Evolutionary conservation across 2,113 vertebrate genomes (phyloP), one percentile per base, ranked within the genome.

Genomic region (Myotis yumanensis): DNA sequence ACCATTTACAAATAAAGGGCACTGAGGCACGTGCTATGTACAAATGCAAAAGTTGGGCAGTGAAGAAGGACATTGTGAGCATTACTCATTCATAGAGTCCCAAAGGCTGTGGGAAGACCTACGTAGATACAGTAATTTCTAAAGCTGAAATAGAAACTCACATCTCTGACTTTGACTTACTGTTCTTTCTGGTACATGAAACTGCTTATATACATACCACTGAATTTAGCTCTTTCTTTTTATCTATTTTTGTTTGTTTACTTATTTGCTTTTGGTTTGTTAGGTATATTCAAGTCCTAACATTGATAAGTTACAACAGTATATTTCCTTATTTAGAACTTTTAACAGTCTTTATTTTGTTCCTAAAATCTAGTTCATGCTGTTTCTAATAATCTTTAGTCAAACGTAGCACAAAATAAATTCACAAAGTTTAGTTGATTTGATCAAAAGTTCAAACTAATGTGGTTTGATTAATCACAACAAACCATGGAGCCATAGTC

Each of bases 401-500:
- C 76, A 62, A 89, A 90, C 20, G 12, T 7, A 71, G 35, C 86
- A 17, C 6, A 72, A 76, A 95, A 90, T 54, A 76, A 72, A 90
- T 86, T 73, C 25, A 66, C 72, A 30, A 48, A 40, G 2, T 76
- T 83, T 86, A 83, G 9, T 17, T 71, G n/a, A 89, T 89, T 66
- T 68, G 28, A 77, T 90, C 37, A 73, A 93, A 96, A 94, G n/a
- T 93, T 82, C 59, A 95, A 72, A 73, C 79, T 40, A 92, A 93
- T 51, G 66, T 68, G 77, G 15, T 54, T 92, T 89, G 52, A 94
- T 91, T 84, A 92, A 89, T 84, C 43, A 82, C 77, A 96, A 68
- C 22, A 89, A 95, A 90, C 37, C 30, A 52, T 62, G 59, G 8
- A 48, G 48, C 75, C 75, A 62, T 32, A 71, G n/a, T 95, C 69